Base-by-base conservation (phyloP, 2,797 vertebrate species). In the Sphaeramia orbicularis region DNA sequence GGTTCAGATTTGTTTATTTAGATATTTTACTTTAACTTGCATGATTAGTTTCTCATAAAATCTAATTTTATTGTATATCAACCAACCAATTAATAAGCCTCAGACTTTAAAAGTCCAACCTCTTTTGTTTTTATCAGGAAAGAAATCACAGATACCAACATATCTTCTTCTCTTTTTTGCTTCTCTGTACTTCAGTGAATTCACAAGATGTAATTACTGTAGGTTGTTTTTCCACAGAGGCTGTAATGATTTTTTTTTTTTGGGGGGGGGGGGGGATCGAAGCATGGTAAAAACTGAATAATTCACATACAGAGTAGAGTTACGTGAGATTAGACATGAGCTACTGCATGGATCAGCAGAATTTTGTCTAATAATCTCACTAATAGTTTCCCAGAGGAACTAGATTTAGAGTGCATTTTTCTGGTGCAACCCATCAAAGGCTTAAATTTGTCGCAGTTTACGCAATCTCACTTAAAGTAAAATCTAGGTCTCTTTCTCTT, bases 381-480 rank as follows among this genome's bases (percentile, higher is more conserved):
- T 83, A 79, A 81, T 78, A 64, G 60, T 66, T 80, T 76, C 78
- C 80, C 21, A 0, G 79, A 79, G 78, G 55, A 78, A 5, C 30
- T 27, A 10, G 51, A 41, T 54, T 35, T 42, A 65, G 71, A 63
- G 59, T 41, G 4, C 42, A 49, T 52, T 40, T 65, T 47, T 18
- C 62, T 41, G 45, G 8, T 1, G 72, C 55, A 12, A 51, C 57
- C 65, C 75, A 65, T 83, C 70, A 76, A 78, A 81, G 56, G 64
- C 55, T 51, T 11, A 6, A 38, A 10, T 50, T 59, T 44, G 51
- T 56, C 14, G 1, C 18, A 32, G 24, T 58, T 52, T 62, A 24
- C 13, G 1, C 6, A 1, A 14, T 15, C 69, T 48, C 37, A 7
- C 14, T 48, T 48, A 47, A 41, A 35, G 27, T 32, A 4, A 18